Conservation (phyloP, 2,797 vertebrate species). For the Coreius guichenoti region DNA sequence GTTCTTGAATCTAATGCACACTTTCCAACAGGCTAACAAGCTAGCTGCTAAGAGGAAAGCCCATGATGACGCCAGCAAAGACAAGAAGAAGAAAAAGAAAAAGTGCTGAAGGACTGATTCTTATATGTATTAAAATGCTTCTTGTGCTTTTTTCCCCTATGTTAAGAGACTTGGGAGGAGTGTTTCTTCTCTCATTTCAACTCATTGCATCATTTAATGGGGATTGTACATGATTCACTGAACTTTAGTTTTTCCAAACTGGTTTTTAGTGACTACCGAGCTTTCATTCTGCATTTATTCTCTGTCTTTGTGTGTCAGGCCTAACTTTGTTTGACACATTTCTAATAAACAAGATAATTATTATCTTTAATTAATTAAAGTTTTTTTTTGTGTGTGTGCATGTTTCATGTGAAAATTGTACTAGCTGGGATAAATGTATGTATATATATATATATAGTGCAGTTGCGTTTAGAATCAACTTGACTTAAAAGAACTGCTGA, state of each 20-base stretch:
- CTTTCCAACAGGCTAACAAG: conserved; percentile 87
- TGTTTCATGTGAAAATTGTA: neutral
- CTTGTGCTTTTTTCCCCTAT: neutral
- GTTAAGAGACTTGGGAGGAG: neutral
- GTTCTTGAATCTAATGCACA: conserved; percentile 61
- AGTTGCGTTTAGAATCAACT: neutral
- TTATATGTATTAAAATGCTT: conserved; percentile 47
- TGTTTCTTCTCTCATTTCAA: neutral
- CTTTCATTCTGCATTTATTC: neutral
- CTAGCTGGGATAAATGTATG: neutral
- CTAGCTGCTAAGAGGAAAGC: conserved; percentile 93
- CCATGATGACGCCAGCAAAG: conserved; percentile 83
- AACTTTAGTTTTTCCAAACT: neutral
- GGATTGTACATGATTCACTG: neutral
- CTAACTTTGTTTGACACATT: neutral
- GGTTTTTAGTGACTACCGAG: neutral
- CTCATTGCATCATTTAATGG: neutral
- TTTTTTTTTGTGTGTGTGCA: neutral
- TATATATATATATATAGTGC: too few species aligned
- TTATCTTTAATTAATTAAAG: neutral
- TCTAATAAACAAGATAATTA: conserved; percentile 15
- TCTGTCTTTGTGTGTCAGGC: neutral
- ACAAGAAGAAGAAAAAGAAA: conserved; percentile 84
- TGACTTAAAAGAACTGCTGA: neutral
- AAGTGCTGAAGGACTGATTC: conserved; percentile 59